Conservation (phyloP, 1,140 invertebrate species). For the Panagrolaimus sp. region DNA sequence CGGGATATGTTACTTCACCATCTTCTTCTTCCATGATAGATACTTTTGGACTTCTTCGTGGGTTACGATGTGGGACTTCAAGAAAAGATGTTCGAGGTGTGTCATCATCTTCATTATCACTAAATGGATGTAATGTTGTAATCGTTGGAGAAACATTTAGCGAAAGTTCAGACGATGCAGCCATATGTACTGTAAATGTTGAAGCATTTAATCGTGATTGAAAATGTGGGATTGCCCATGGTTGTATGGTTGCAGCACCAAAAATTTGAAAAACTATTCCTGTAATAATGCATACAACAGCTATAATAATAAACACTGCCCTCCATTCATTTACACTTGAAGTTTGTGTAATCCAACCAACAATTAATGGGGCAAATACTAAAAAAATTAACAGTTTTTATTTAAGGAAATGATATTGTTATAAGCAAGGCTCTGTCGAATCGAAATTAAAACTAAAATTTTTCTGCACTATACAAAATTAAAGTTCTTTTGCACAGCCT, state of each 20-base stretch:
- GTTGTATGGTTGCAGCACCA: conserved; percentile 3
- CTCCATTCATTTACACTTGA: background rate
- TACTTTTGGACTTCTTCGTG: background rate
- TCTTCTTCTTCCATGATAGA: conserved; percentile 2
- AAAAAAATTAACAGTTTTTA: too few species aligned
- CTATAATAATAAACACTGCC: background rate
- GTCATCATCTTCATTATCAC: background rate
- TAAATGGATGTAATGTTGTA: background rate
- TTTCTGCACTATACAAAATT: too few species aligned
- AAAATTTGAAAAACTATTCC: conserved; percentile 10
- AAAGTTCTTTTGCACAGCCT: too few species aligned
- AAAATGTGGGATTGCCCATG: background rate
- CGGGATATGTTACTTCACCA: too few species aligned
- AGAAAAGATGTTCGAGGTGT: background rate
- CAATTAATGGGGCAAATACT: background rate
- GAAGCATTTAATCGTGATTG: background rate
- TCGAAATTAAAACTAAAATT: too few species aligned
- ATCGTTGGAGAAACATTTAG: background rate
- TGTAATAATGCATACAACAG: background rate
- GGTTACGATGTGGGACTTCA: background rate
- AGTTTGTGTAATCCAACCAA: background rate
- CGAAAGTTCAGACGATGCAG: background rate
- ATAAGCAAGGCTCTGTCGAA: too few species aligned
- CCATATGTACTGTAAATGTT: background rate
- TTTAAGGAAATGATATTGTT: too few species aligned